Conservation (phyloP, 2,888 invertebrate species). For the Cactoblastis cactorum region DNA sequence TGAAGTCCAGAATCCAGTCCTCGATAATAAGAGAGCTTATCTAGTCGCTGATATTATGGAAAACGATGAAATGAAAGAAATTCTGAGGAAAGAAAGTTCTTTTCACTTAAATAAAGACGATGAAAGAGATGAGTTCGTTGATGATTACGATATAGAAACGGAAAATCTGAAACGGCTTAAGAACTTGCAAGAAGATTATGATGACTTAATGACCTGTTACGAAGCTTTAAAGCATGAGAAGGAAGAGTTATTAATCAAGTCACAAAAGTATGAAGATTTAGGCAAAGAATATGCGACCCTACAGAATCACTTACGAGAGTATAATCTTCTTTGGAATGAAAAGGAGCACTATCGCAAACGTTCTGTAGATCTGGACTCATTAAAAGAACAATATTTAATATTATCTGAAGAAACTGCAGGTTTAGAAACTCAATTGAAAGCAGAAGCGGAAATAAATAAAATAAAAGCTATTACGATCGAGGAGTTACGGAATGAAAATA, state of each 20-base stretch:
- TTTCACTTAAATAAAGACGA: slow-evolving; percentile 29
- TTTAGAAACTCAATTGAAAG: slow-evolving; percentile 58
- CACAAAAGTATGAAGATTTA: slow-evolving; percentile 51
- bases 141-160: slow-evolving; percentile 45
- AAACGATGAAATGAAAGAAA: slow-evolving; percentile 66
- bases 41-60: slow-evolving; percentile 69
- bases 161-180: slow-evolving; percentile 61
- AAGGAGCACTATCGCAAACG: slow-evolving; percentile 63
- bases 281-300: slow-evolving; percentile 53
- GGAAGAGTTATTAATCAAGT: slow-evolving; percentile 44
- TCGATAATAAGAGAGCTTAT: slow-evolving; percentile 58
- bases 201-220: slow-evolving; percentile 57
- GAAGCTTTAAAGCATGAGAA: slow-evolving; percentile 62
- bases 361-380: slow-evolving; percentile 53
- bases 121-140: slow-evolving; percentile 32
- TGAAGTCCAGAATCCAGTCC: slow-evolving; percentile 31
- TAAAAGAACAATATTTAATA: slow-evolving; percentile 62
- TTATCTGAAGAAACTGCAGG: slow-evolving; percentile 59
- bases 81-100: slow-evolving; percentile 47
- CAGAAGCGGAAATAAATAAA: slow-evolving; percentile 61
- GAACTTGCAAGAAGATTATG: slow-evolving; percentile 57
- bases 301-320: slow-evolving; percentile 51
- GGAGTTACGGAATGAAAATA: slow-evolving; percentile 51
- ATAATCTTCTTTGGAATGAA: slow-evolving; percentile 61
- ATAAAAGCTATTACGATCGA: slow-evolving; percentile 52